Evolutionary conservation across 2,113 vertebrate genomes (phyloP).

Genomic region (Gnathonemus longibarbis): DNA sequence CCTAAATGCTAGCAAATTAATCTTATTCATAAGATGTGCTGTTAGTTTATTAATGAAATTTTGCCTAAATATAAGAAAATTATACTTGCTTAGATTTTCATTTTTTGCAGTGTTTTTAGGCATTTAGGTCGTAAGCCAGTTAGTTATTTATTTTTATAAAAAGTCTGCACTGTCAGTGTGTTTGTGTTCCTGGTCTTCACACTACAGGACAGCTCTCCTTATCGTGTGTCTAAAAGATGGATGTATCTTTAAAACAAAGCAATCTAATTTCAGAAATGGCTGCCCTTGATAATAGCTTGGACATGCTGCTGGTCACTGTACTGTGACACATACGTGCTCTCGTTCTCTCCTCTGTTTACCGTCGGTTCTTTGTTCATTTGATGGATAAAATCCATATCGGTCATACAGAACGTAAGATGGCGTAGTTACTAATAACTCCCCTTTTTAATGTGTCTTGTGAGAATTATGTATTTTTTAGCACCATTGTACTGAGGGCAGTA

Average conservation of each 20-base stretch:
- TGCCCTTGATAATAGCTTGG: background rate
- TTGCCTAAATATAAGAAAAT: too few species aligned
- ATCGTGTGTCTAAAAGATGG: background rate
- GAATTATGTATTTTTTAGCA: background rate
- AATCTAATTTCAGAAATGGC: constrained; percentile 1
- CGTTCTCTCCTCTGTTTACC: background rate
- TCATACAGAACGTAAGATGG: background rate
- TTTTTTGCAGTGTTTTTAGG: background rate
- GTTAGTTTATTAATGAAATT: too few species aligned
- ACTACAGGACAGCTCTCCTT: background rate
- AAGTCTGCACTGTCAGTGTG: background rate
- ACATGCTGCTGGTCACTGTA: background rate
- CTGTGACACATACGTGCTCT: background rate
- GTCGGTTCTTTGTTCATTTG: background rate
- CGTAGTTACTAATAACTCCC: background rate
- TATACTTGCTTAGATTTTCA: too few species aligned
- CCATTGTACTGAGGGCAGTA: background rate
- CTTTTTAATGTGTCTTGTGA: background rate
- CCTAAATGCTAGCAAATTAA: too few species aligned
- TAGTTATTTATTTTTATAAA: background rate
- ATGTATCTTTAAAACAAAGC: background rate
- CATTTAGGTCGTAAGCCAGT: background rate
- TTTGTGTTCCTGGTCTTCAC: background rate
- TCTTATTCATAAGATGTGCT: too few species aligned
- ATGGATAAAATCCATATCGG: background rate